phyloP scores from a whole-genome alignment of 2,888 invertebrate species.

The Alsophila aescularia region DNA sequence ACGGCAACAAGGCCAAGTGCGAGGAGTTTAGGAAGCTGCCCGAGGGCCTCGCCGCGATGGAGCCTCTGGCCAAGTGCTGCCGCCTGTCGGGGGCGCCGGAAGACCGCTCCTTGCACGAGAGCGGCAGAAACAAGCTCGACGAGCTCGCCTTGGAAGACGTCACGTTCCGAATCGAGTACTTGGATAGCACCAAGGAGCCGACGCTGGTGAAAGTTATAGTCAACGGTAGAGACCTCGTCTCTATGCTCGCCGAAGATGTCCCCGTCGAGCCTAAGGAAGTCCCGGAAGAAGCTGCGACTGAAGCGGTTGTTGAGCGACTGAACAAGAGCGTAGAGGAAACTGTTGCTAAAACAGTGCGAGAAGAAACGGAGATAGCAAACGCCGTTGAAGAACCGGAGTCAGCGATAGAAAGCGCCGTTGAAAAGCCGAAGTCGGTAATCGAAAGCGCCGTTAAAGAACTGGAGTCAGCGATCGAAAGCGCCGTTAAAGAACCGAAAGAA shows the following conservation, averaged over 20 bases:
- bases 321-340: not conserved
- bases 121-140: constrained; percentile 64
- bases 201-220: constrained; percentile 84
- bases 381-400: constrained; percentile 8
- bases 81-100: constrained; percentile 79
- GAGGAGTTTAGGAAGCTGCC: constrained; percentile 86
- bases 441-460: too few species aligned
- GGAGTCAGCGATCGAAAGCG: not conserved
- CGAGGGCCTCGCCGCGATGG: constrained; percentile 81
- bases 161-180: constrained; percentile 85
- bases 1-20: constrained; percentile 87
- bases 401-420: not conserved
- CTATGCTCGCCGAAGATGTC: constrained; percentile 39
- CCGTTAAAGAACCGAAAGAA: constrained; percentile 8
- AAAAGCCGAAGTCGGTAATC: too few species aligned
- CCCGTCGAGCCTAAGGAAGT: constrained; percentile 5
- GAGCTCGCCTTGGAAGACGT: constrained; percentile 60
- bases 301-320: not conserved
- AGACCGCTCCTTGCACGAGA: constrained; percentile 70
- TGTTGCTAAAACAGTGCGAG: not conserved
- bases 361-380: not conserved
- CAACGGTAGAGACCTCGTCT: constrained; percentile 76
- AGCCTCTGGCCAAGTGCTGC: constrained; percentile 87
- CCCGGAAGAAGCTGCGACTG: constrained; percentile 16
- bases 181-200: constrained; percentile 84